phyloP scores from a whole-genome alignment of 2,113 vertebrate species.

The Motacilla alba region DNA sequence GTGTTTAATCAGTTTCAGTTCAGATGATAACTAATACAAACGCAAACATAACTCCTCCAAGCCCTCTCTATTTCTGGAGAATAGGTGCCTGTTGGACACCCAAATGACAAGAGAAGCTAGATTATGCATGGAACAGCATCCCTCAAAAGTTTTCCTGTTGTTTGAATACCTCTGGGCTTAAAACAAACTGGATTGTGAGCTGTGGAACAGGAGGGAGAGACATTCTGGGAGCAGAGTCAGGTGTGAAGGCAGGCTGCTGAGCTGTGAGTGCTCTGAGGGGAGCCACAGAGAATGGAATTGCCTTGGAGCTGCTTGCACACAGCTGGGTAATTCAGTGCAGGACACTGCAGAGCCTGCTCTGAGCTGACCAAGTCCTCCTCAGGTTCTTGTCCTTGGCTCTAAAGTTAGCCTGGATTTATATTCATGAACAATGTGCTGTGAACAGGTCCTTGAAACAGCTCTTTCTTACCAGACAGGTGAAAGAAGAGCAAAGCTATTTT shows the following conservation, averaged over 20 bases:
- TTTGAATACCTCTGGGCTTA: background rate
- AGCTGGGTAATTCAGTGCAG: background rate
- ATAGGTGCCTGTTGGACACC: background rate
- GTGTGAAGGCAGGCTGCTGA: background rate
- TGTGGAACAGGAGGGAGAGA: background rate
- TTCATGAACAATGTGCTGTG: background rate
- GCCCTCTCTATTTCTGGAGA: background rate
- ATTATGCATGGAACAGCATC: background rate
- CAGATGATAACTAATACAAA: background rate
- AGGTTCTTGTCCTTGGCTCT: background rate
- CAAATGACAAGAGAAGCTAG: background rate
- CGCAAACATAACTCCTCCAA: background rate
- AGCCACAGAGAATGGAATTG: background rate
- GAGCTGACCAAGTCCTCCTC: background rate
- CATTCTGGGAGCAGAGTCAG: background rate
- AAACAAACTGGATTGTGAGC: background rate
- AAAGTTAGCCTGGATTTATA: background rate
- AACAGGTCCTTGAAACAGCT: background rate
- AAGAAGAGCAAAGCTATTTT: background rate
- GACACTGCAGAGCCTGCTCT: background rate
- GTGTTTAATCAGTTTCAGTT: background rate
- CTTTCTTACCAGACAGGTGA: background rate
- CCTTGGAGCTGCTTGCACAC: background rate
- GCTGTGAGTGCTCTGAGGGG: too few species aligned
- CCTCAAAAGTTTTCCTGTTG: background rate